These are phyloP conservation scores for Leptobrachium ailaonicum DNA, from an alignment of 2,113 vertebrate genomes.

Conservation along the genomic window DNA sequence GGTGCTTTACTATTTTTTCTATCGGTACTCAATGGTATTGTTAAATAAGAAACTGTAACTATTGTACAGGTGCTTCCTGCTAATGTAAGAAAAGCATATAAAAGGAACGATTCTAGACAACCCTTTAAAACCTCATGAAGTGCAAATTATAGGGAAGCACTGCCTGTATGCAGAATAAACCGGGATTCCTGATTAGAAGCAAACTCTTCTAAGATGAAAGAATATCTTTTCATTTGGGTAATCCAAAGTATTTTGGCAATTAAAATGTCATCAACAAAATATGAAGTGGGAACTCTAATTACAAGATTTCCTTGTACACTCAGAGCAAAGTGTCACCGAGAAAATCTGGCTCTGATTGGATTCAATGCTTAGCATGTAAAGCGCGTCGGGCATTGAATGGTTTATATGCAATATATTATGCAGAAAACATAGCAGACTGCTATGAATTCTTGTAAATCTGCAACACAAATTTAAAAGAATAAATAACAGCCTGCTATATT, in stretches of 20 bases:
- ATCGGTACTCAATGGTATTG: too few relatives aligned
- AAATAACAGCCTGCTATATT: too few relatives aligned
- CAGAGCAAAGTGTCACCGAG: conserved; percentile 5
- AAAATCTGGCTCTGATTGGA: conserved; percentile 24
- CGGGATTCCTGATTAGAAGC: conserved; percentile 13
- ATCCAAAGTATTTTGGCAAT: conserved; percentile 18
- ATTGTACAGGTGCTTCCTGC: too few relatives aligned
- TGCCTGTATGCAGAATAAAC: neutral
- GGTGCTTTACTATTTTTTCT: too few relatives aligned
- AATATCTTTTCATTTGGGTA: conserved; percentile 21
- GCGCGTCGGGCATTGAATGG: conserved; percentile 2
- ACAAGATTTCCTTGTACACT: neutral
- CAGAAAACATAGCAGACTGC: neutral
- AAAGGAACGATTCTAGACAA: too few relatives aligned
- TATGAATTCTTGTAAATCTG: neutral
- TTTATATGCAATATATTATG: conserved; percentile 38
- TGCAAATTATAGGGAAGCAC: neutral
- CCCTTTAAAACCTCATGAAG: too few relatives aligned
- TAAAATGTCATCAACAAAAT: conserved; percentile 38
- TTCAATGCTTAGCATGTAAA: conserved; percentile 18
- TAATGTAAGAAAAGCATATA: too few relatives aligned
- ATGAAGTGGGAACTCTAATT: conserved; percentile 31
- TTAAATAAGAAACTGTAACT: too few relatives aligned
- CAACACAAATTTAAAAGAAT: neutral
- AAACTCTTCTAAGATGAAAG: conserved; percentile 7